Evolutionary conservation across 1,140 invertebrate genomes (phyloP).

Genomic region (Colletes gigas): DNA sequence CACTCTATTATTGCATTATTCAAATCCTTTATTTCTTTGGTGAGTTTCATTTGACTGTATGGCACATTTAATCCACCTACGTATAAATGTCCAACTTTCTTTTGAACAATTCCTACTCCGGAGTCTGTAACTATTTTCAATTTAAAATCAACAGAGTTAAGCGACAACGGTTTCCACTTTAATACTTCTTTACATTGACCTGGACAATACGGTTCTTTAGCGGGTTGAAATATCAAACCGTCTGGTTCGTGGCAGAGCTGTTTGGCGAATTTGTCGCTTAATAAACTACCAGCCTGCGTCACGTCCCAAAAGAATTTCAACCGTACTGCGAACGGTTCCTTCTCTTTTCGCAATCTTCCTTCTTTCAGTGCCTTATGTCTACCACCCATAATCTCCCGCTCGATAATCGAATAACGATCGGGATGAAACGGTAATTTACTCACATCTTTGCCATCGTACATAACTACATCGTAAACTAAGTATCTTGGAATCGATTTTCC

Average conservation of each 20-base stretch:
- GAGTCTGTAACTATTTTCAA: slow-evolving; percentile 89
- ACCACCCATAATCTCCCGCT: slow-evolving; percentile 84
- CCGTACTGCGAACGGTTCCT: slow-evolving; percentile 94
- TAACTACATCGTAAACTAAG: slow-evolving; percentile 97
- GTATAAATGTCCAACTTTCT: slow-evolving; percentile 89
- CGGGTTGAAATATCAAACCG: slow-evolving; percentile 98
- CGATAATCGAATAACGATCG: slow-evolving; percentile 89
- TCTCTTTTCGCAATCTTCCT: slow-evolving; percentile 87
- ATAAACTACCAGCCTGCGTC: slow-evolving; percentile 84
- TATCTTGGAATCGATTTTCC: slow-evolving; percentile 91
- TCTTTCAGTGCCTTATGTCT: slow-evolving; percentile 88
- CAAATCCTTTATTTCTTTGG: slow-evolving; percentile 88
- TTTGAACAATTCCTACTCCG: slow-evolving; percentile 87
- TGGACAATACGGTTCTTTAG: slow-evolving; percentile 90
- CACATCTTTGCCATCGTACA: slow-evolving; percentile 90
- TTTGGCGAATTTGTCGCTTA: slow-evolving; percentile 93
- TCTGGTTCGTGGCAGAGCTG: slow-evolving; percentile 96
- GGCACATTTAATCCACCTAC: slow-evolving; percentile 87
- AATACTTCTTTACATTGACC: slow-evolving; percentile 92
- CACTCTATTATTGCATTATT: slow-evolving; percentile 99
- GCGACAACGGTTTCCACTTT: slow-evolving; percentile 97
- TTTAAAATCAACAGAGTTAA: slow-evolving; percentile 98
- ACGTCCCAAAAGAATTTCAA: slow-evolving; percentile 95
- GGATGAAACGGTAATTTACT: slow-evolving; percentile 89
- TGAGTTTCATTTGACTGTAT: slow-evolving; percentile 89